Evolutionary conservation across 2,113 vertebrate species (phyloP).

Genomic region (Shinisaurus crocodilurus): DNA sequence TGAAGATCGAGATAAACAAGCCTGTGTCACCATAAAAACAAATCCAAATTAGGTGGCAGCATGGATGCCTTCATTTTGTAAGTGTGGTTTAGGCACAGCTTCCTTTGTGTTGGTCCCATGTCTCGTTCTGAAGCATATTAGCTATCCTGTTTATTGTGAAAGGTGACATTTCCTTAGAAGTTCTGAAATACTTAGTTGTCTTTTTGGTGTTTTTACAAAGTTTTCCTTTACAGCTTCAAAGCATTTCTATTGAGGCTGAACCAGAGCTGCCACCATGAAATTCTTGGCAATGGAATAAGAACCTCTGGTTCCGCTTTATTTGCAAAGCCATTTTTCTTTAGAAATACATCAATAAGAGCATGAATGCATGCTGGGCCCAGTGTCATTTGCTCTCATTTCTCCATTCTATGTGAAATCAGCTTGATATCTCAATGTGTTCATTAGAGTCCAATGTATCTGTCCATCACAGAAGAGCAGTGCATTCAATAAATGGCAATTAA

Average conservation of each 20-base stretch:
- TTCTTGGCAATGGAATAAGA: not conserved
- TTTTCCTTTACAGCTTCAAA: not conserved
- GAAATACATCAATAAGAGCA: not conserved
- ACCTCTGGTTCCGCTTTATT: constrained; percentile 20
- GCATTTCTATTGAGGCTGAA: not conserved
- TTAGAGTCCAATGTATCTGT: constrained; percentile 32
- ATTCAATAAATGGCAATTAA: constrained; percentile 58
- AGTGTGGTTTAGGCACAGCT: not conserved
- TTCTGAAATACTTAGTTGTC: not conserved
- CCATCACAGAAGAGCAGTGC: constrained; percentile 37
- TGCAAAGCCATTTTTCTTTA: constrained; percentile 22
- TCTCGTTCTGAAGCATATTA: not conserved
- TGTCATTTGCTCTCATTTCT: constrained; percentile 39
- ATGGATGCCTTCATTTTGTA: not conserved
- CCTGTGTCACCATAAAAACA: not conserved
- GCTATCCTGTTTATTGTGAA: fast-evolving
- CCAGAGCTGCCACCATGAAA: not conserved
- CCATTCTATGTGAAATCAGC: constrained; percentile 16
- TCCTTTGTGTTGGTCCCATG: not conserved
- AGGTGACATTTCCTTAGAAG: not conserved
- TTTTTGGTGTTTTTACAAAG: fast-evolving
- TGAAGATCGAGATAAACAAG: not conserved
- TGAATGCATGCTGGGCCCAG: constrained; percentile 18
- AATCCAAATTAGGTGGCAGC: not conserved
- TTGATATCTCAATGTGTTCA: constrained; percentile 55